Evolutionary conservation across 2,888 invertebrate species (phyloP).

Genomic region (Caenorhabditis plicata): DNA sequence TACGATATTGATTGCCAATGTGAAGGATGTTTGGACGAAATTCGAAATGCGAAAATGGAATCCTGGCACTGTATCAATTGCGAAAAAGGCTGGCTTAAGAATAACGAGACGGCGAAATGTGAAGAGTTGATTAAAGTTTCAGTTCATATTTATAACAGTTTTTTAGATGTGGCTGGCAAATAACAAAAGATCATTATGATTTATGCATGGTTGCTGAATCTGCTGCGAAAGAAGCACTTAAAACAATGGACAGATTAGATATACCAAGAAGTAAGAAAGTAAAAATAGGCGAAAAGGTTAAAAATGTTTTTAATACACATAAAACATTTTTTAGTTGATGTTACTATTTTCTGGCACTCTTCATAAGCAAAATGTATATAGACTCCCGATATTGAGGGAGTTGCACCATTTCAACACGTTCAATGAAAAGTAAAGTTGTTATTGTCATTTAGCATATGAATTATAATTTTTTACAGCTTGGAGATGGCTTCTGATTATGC

Average conservation of each 20-base stretch:
- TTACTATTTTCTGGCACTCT: slow-evolving; percentile 2
- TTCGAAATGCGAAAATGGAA: slow-evolving; percentile 32
- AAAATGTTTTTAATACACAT: too few species aligned
- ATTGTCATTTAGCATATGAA: too few species aligned
- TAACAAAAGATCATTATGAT: not conserved
- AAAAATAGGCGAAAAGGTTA: too few species aligned
- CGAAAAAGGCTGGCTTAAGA: slow-evolving; percentile 10
- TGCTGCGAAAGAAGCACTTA: not conserved
- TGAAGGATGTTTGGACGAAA: slow-evolving; percentile 39
- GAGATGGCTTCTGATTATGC: too few species aligned
- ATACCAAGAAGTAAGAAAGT: not conserved
- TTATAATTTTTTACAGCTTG: too few species aligned
- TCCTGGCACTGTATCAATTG: slow-evolving; percentile 28
- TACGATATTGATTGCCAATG: slow-evolving; percentile 46
- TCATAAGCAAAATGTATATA: slow-evolving; percentile 14
- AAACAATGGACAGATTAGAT: not conserved
- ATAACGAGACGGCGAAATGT: slow-evolving; percentile 3
- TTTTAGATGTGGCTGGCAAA: not conserved
- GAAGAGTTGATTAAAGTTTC: too few species aligned
- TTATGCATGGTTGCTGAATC: not conserved
- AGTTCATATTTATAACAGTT: too few species aligned
- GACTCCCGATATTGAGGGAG: slow-evolving; percentile 15
- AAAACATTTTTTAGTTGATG: slow-evolving; percentile 1
- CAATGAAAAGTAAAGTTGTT: slow-evolving; percentile 8
- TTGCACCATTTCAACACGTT: slow-evolving; percentile 6